phyloP scores from a whole-genome alignment of 2,797 vertebrate genomes.

The Hypotaenidia philippensis region DNA sequence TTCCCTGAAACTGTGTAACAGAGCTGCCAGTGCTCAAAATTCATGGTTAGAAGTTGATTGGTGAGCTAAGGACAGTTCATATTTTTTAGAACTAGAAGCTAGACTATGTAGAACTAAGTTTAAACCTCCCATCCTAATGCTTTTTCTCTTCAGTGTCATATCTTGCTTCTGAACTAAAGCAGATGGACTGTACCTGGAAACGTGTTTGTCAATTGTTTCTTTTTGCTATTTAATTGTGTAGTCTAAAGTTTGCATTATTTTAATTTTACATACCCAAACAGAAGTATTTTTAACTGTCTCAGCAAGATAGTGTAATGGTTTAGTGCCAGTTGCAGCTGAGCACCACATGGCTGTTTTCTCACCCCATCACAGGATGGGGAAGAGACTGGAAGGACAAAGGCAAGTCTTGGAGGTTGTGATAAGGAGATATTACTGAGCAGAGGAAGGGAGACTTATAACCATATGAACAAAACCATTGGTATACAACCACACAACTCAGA shows the following conservation, averaged over 20 bases:
- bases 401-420: too few relatives aligned
- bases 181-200: not conserved
- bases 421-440: too few relatives aligned
- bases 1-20: not conserved
- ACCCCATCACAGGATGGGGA: too few relatives aligned
- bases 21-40: not conserved
- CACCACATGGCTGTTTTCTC: too few relatives aligned
- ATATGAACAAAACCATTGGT: too few relatives aligned
- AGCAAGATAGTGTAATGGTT: not conserved
- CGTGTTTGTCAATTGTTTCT: rapidly evolving
- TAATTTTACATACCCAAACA: not conserved
- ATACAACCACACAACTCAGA: too few relatives aligned
- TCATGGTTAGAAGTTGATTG: not conserved
- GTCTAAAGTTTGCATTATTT: not conserved
- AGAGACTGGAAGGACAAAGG: too few relatives aligned
- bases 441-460: too few relatives aligned
- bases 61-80: not conserved
- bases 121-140: not conserved
- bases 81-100: not conserved
- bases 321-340: too few relatives aligned
- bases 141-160: not conserved
- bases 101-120: not conserved
- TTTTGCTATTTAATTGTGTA: not conserved
- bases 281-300: not conserved
- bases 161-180: not conserved